Conservation (phyloP, 2,113 vertebrate genomes). For the Uria lomvia region DNA sequence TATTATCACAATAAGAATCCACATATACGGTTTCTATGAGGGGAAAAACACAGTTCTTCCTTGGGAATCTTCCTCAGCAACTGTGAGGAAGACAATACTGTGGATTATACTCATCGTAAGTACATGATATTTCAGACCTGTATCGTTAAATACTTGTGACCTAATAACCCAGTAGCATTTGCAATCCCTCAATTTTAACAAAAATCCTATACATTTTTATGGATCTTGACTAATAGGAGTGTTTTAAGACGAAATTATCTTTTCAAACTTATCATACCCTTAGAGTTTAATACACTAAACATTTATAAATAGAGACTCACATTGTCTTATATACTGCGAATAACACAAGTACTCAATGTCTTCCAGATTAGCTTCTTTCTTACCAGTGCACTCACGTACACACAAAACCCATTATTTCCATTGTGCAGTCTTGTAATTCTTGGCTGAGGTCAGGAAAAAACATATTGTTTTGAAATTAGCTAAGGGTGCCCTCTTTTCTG, state of each 20-base stretch:
- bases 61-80: not conserved
- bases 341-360: not conserved
- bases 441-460: not conserved
- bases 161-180: not conserved
- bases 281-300: not conserved
- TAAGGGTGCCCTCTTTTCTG: not conserved
- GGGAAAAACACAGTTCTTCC: not conserved
- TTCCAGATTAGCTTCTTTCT: not conserved
- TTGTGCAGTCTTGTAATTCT: not conserved
- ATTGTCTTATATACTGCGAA: not conserved
- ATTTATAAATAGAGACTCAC: not conserved
- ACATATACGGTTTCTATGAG: not conserved
- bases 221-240: not conserved
- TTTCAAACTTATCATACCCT: not conserved
- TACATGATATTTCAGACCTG: not conserved
- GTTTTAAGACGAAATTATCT: not conserved
- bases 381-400: not conserved
- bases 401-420: not conserved
- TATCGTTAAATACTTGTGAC: not conserved
- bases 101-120: not conserved
- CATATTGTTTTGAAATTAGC: not conserved
- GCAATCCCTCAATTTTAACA: not conserved
- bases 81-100: not conserved
- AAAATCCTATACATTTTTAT: not conserved
- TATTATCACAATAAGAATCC: not conserved